A percentile compares a stretch with the other conserved stretches of the same genome.
These are phyloP conservation scores for Lottia gigantea DNA, from an alignment of 2,888 invertebrate species.

Conservation along the genomic window DNA sequence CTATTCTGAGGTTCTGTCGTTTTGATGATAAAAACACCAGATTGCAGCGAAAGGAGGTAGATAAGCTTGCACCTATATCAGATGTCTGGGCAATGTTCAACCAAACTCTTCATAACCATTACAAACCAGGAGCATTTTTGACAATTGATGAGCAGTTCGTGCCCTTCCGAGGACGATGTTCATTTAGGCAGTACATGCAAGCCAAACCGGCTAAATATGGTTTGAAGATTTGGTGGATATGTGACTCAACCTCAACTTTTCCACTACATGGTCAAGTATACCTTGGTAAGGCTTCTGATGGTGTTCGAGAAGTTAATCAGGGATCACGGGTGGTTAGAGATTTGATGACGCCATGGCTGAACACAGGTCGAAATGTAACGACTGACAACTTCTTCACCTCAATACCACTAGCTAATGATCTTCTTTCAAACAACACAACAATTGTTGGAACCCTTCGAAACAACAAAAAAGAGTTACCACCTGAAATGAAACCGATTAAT, in stretches of 20 bases:
- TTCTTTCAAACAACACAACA: not conserved
- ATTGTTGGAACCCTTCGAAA: not conserved
- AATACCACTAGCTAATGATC: not conserved
- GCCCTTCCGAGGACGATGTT: not conserved
- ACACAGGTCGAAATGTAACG: not conserved
- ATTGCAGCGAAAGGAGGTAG: not conserved
- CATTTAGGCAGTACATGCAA: not conserved
- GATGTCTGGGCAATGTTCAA: not conserved
- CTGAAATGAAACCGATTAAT: not conserved
- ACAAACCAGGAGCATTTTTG: not conserved
- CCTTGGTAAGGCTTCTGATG: not conserved
- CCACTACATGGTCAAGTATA: not conserved
- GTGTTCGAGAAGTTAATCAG: not conserved
- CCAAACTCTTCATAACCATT: not conserved
- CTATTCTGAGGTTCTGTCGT: not conserved
- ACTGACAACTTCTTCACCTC: not conserved
- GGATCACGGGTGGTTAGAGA: not conserved
- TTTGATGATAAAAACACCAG: constrained; percentile 1
- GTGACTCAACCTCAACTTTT: not conserved
- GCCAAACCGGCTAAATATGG: not conserved
- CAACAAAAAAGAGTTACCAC: not conserved
- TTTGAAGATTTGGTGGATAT: not conserved
- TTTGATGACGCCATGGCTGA: not conserved
- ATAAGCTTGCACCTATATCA: not conserved
- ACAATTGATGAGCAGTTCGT: not conserved